These are phyloP conservation scores for Lemur catta DNA, from an alignment of 2,797 vertebrate species.

Conservation along the genomic window DNA sequence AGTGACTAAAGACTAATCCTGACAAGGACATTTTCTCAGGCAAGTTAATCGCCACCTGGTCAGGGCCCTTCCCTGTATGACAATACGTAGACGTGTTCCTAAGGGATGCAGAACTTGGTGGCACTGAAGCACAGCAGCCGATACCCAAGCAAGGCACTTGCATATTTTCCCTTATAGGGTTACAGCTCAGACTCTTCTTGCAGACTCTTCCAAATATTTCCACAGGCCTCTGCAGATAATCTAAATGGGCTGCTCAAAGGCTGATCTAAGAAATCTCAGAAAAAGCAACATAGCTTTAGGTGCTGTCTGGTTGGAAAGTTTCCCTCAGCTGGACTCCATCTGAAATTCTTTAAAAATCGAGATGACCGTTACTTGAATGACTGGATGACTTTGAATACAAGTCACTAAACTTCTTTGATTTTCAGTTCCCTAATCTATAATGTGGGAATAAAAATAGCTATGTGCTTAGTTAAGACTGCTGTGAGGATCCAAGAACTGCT, in stretches of 20 bases:
- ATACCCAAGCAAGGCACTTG: rapidly evolving
- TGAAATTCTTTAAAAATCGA: neutral
- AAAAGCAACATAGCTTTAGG: neutral
- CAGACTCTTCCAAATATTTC: neutral
- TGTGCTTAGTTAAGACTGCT: neutral
- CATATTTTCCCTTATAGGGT: constrained; percentile 75
- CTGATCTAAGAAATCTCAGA: neutral
- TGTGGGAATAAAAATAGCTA: neutral
- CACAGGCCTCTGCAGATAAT: neutral
- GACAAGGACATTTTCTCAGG: neutral
- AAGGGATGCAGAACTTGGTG: neutral
- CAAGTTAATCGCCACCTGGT: neutral
- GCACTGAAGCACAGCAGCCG: neutral
- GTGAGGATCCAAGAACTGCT: neutral
- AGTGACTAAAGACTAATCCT: rapidly evolving
- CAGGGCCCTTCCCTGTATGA: neutral
- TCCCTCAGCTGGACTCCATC: neutral
- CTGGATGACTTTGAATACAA: neutral
- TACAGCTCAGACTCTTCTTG: neutral
- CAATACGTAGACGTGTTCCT: rapidly evolving
- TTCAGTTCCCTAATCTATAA: neutral
- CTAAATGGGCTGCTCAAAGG: neutral
- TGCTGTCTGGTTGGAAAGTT: neutral
- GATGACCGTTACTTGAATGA: neutral
- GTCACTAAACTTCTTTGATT: neutral